Evolutionary conservation across 1,140 invertebrate species (phyloP), one percentile per base, ranked within the genome.

Genomic region (Protaetia brevitarsis): DNA sequence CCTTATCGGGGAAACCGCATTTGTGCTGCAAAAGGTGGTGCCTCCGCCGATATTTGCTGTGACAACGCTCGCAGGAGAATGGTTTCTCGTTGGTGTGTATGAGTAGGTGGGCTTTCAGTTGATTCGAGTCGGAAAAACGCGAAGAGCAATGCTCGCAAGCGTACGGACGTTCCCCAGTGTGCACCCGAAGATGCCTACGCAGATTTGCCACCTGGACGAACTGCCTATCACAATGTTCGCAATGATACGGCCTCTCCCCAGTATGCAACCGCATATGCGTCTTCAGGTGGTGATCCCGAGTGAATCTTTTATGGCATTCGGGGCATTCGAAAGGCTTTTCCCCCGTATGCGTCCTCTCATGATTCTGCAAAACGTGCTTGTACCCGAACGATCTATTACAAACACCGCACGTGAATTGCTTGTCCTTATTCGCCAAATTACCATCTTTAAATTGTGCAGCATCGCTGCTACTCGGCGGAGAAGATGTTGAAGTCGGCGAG

Each of bases 281-380:
- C 79, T 96, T 97, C 30, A 96, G 81, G 72, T 97, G 94, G 74
- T 96, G 94, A 77, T 97, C 94, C n/a, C 96, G 87, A 1, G 96
- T 98, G 77, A 98, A 98, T 68, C 93, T 86, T 77, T 97, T 95
- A 71, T 95, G 89, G 78, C 96, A 99, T 78, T 94, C 89, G 4
- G 88, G 89, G 76, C 96, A 99, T 75, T 96, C 92, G 81, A 98
- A 98, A 0, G 96, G 96, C 74, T 97, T 96, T 75, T 96, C 94
- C 0, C 96, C 96, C 0, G 96, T 98, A 78, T 98, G 96, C 0
- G 95, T 98, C 59, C 96, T 87, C 69, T 97, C 94, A 78, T 98
- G 96, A 76, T 98, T 99, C 76, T 96, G 94, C 16, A 96, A 81
- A 2, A 97, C 94, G 78, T 97, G 94, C 75, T 97, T 97, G 81